Conservation (phyloP, 1,140 invertebrate genomes). For the Telenomus remus region DNA sequence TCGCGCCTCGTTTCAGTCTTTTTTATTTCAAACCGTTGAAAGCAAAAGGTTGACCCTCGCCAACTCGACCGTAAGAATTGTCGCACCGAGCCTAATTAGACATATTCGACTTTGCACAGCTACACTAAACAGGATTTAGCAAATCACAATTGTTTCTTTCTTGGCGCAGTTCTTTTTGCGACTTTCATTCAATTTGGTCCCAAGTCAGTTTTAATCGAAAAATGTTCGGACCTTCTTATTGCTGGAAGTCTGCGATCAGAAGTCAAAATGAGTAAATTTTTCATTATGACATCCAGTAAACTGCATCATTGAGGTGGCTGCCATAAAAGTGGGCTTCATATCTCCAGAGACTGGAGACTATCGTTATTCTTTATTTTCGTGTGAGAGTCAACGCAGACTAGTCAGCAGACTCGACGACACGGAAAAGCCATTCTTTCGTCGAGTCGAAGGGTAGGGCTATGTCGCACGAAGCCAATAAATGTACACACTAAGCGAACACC, state of each 20-base stretch:
- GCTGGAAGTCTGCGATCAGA: no score
- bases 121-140: conserved; percentile 6
- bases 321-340: conserved; percentile 18
- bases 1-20: conserved; percentile 25
- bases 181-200: no score
- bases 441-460: conserved; percentile 47
- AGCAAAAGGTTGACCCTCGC: conserved; percentile 42
- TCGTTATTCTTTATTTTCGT: conserved; percentile 53
- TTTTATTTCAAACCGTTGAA: conserved; percentile 53
- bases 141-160: no score
- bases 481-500: conserved; percentile 39
- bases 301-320: conserved; percentile 19
- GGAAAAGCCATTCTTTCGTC: conserved; percentile 71
- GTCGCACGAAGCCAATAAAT: conserved; percentile 47
- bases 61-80: conserved; percentile 17
- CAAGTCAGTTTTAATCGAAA: no score
- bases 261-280: conserved; percentile 28
- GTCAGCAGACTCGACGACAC: conserved; percentile 64
- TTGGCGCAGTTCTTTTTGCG: no score
- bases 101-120: conserved; percentile 8
- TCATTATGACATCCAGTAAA: conserved; percentile 26
- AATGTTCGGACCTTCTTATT: no score
- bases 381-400: conserved; percentile 42
- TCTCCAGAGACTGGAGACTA: conserved; percentile 33
- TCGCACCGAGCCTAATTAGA: conserved; percentile 5